Conservation (phyloP, 2,888 invertebrate genomes). For the Diarsia dahlii region DNA sequence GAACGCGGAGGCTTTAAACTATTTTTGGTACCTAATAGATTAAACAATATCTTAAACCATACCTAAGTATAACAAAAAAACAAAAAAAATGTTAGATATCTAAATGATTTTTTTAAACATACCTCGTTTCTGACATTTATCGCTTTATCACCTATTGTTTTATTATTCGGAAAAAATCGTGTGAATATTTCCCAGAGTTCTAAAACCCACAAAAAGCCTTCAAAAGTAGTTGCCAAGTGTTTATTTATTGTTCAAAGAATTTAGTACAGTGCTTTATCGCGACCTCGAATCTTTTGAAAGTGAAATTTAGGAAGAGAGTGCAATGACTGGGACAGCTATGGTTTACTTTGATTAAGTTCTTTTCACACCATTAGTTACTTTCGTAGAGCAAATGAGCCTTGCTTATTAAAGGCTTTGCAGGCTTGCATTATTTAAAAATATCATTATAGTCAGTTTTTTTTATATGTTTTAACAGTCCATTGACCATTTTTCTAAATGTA, state of each 20-base stretch:
- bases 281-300: constrained; percentile 61
- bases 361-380: neutral
- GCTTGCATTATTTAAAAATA: too few relatives aligned
- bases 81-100: neutral
- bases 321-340: constrained; percentile 17
- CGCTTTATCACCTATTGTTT: constrained; percentile 56
- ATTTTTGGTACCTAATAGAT: neutral
- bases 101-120: constrained; percentile 1
- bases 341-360: neutral
- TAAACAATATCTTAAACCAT: neutral
- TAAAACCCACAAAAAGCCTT: constrained; percentile 39
- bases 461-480: too few relatives aligned
- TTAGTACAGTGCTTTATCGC: constrained; percentile 37
- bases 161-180: constrained; percentile 47
- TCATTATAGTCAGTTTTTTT: too few relatives aligned
- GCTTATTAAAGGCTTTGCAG: neutral
- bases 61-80: constrained; percentile 13
- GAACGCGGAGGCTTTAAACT: neutral
- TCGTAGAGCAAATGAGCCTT: neutral
- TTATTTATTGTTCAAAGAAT: constrained; percentile 62
- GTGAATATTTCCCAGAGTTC: constrained; percentile 57
- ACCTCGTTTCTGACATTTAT: constrained; percentile 35
- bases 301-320: constrained; percentile 53
- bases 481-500: too few relatives aligned
- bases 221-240: constrained; percentile 43